These are phyloP conservation scores for Chloroclysta siterata DNA, from an alignment of 2,888 invertebrate genomes.

Conservation along the genomic window DNA sequence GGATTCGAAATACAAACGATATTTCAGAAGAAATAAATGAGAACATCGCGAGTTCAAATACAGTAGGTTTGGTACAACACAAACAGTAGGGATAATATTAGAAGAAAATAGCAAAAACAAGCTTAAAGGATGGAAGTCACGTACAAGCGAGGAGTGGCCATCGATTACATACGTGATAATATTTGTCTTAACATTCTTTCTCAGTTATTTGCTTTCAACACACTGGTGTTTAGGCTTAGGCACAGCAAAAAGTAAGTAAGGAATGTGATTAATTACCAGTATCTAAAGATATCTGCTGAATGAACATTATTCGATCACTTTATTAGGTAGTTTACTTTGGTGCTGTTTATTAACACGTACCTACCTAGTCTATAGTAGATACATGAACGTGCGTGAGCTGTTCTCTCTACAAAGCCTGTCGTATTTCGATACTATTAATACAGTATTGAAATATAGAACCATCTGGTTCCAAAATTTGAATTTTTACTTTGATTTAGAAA, in stretches of 20 bases:
- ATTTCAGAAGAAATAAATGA: not conserved
- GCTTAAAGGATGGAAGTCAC: slow-evolving; percentile 65
- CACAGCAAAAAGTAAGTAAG: slow-evolving; percentile 2
- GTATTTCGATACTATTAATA: no score
- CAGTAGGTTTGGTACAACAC: not conserved
- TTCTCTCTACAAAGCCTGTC: no score
- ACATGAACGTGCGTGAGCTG: no score
- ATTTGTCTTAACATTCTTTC: slow-evolving; percentile 61
- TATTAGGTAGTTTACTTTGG: no score
- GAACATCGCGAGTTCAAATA: slow-evolving; percentile 3
- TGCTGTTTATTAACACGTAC: no score
- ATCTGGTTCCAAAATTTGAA: no score
- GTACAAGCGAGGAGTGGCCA: slow-evolving; percentile 62
- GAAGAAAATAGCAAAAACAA: slow-evolving; percentile 54
- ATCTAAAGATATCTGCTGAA: not conserved
- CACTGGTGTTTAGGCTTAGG: slow-evolving; percentile 45
- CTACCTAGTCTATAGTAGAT: no score
- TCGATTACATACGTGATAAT: slow-evolving; percentile 73
- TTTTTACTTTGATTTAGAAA: no score
- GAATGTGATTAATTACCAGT: not conserved
- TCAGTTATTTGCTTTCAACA: slow-evolving; percentile 42
- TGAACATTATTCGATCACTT: no score
- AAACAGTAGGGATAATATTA: slow-evolving; percentile 15
- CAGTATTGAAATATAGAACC: no score
- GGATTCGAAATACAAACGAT: not conserved